Percentiles rank a stretch among this genome's conserved stretches.
Evolutionary conservation across 2,113 vertebrate genomes (phyloP).

Genomic region (Cyprinodon brontotheroides): DNA sequence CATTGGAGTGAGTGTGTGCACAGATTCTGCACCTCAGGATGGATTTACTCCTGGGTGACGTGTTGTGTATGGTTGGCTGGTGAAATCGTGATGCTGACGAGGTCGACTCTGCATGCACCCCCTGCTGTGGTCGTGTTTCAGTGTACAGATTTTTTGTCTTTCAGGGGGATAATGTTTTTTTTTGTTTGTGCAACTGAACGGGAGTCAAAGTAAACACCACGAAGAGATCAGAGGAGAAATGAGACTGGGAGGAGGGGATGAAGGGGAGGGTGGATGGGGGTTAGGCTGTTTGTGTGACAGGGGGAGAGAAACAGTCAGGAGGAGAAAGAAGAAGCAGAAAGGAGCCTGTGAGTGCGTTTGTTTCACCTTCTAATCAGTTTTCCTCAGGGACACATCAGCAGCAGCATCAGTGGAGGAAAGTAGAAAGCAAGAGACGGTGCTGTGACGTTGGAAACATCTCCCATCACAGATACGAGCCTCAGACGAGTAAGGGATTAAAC

Average conservation of each 20-base stretch:
- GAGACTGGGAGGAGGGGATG: conserved; percentile 29
- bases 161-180: conserved; percentile 27
- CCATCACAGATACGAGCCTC: conserved; percentile 39
- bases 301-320: conserved; percentile 42
- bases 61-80: conserved; percentile 46
- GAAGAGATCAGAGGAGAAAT: conserved; percentile 54
- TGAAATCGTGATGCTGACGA: conserved; percentile 36
- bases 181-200: conserved; percentile 40
- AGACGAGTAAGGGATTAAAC: conserved; percentile 61
- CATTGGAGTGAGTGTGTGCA: conserved; percentile 24
- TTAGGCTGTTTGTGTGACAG: conserved; percentile 58
- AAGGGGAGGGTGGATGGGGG: conserved; percentile 17
- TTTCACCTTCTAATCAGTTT: conserved; percentile 76
- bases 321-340: conserved; percentile 42
- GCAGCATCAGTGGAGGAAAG: conserved; percentile 60
- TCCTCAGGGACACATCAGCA: conserved; percentile 63
- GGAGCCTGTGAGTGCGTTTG: conserved; percentile 59
- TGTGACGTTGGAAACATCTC: conserved; percentile 18
- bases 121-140: conserved; percentile 31
- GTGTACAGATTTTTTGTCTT: conserved; percentile 14
- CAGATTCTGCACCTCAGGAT: conserved; percentile 24
- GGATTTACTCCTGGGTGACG: conserved; percentile 38
- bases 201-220: conserved; percentile 61
- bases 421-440: conserved; percentile 28
- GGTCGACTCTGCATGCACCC: conserved; percentile 27